Evolutionary conservation across 2,797 vertebrate species (phyloP).

Genomic region (Sebastes taczanowskii): DNA sequence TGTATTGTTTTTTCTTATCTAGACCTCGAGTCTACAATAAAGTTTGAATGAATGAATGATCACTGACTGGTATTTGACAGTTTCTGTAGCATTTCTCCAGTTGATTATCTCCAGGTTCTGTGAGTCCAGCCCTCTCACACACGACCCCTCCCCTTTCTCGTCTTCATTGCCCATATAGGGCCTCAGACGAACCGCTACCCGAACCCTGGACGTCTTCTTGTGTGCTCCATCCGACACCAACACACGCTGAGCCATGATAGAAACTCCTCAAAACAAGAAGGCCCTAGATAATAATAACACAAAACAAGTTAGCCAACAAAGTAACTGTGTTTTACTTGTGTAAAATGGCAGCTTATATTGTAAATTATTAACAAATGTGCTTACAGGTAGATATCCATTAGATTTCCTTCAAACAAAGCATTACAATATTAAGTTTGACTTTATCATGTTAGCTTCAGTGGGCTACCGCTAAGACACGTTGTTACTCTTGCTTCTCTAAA

Average conservation of each 20-base stretch:
- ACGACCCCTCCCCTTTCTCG: slow-evolving; percentile 77
- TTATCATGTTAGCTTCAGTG: rapidly evolving
- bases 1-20: too few relatives aligned
- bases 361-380: rapidly evolving
- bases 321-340: not conserved
- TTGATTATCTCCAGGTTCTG: slow-evolving; percentile 89
- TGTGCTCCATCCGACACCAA: slow-evolving; percentile 53
- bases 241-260: slow-evolving; percentile 80
- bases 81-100: slow-evolving; percentile 91
- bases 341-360: not conserved
- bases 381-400: rapidly evolving
- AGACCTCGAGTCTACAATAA: too few relatives aligned
- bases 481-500: not conserved
- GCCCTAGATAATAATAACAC: not conserved
- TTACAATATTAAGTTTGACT: rapidly evolving
- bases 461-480: not conserved
- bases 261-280: not conserved
- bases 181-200: slow-evolving; percentile 89
- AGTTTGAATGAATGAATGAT: not conserved
- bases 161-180: slow-evolving; percentile 82
- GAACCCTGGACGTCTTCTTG: slow-evolving; percentile 82
- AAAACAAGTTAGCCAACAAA: not conserved
- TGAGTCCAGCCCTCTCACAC: slow-evolving; percentile 86
- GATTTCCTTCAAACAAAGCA: not conserved
- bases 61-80: slow-evolving; percentile 90